phyloP scores from a whole-genome alignment of 2,888 invertebrate genomes.

The Ryuthela nishihirai region DNA sequence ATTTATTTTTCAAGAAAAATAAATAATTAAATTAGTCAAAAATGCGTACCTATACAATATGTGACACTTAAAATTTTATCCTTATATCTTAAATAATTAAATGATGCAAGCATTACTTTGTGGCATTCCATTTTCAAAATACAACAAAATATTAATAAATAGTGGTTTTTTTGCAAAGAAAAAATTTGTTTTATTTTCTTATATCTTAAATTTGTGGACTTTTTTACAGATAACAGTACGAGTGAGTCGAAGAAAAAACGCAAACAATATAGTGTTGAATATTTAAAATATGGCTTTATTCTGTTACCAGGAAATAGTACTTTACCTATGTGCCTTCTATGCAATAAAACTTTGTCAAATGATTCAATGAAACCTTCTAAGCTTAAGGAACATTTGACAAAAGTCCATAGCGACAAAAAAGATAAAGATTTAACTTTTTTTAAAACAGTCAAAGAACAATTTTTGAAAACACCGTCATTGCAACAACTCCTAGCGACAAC shows the following conservation, averaged over 20 bases:
- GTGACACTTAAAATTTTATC: too few relatives aligned
- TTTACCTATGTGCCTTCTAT: constrained; percentile 12
- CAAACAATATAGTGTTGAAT: not conserved
- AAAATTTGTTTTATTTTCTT: too few relatives aligned
- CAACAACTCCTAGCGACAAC: constrained; percentile 3
- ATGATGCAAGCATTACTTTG: too few relatives aligned
- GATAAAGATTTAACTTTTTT: constrained; percentile 29
- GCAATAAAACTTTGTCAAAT: constrained; percentile 27
- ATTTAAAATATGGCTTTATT: constrained; percentile 6
- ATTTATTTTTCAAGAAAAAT: too few relatives aligned
- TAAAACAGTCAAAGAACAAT: constrained; percentile 23
- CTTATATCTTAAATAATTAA: too few relatives aligned
- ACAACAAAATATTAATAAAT: too few relatives aligned
- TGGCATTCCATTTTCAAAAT: too few relatives aligned
- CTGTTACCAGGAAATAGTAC: constrained; percentile 1
- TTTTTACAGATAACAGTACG: constrained; percentile 4
- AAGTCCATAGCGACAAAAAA: constrained; percentile 34
- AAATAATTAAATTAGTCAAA: too few relatives aligned
- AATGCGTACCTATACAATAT: too few relatives aligned
- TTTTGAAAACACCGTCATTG: constrained; percentile 4
- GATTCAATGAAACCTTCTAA: constrained; percentile 39
- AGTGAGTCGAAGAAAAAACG: not conserved
- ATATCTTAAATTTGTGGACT: too few relatives aligned
- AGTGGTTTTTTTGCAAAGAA: too few relatives aligned
- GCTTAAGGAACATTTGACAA: constrained; percentile 32